phyloP scores from a whole-genome alignment of 1,140 invertebrate species.

The Drosophila pseudoobscura region DNA sequence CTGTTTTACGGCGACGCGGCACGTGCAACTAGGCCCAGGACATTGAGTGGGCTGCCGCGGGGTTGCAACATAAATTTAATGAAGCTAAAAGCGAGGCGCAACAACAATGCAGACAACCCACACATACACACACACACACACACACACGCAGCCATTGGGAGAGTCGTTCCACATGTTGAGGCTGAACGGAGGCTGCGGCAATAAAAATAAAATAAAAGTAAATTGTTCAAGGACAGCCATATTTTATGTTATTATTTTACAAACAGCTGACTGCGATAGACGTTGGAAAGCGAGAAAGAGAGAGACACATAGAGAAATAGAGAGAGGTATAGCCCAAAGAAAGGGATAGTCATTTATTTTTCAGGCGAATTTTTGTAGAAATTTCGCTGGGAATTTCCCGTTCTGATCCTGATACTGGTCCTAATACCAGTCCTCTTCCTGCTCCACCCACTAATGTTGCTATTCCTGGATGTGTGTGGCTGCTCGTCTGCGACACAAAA shows the following conservation, averaged over 20 bases:
- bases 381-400: conserved; percentile 20
- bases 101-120: conserved; percentile 63
- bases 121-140: conserved; percentile 34
- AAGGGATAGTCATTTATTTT: conserved; percentile 17
- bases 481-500: conserved; percentile 50
- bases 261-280: conserved; percentile 23
- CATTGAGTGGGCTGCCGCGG: conserved; percentile 19
- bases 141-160: conserved; percentile 6
- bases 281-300: background rate
- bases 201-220: conserved; percentile 83
- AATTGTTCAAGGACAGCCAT: conserved; percentile 82
- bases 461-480: too few species aligned
- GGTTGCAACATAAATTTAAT: conserved; percentile 81
- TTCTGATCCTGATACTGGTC: conserved; percentile 21
- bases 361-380: conserved; percentile 36
- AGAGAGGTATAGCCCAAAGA: background rate
- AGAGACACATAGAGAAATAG: background rate
- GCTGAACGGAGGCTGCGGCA: conserved; percentile 60
- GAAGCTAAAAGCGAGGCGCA: conserved; percentile 72
- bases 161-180: conserved; percentile 31
- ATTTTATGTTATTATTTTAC: conserved; percentile 80
- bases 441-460: background rate
- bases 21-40: conserved; percentile 76
- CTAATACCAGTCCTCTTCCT: background rate
- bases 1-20: conserved; percentile 77